These are phyloP conservation scores for Sebastes diploproa DNA, from an alignment of 2,797 vertebrate genomes.

Conservation along the genomic window DNA sequence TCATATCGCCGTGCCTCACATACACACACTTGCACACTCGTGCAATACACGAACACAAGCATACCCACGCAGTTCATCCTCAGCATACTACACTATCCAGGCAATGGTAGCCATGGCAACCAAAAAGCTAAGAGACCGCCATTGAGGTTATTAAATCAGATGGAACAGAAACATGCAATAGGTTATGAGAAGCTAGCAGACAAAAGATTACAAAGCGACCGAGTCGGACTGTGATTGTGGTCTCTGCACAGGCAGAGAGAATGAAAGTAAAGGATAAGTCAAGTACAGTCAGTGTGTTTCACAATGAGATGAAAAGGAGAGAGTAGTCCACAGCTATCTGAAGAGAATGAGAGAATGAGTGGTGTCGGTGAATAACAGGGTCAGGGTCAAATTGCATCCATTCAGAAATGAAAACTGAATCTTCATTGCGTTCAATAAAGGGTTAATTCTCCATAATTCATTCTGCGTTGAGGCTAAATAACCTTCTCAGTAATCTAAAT, in stretches of 20 bases:
- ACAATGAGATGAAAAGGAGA: not conserved
- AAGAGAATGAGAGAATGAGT: not conserved
- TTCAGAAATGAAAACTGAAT: not conserved
- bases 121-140: conserved; percentile 53
- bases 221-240: not conserved
- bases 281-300: not conserved
- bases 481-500: not conserved
- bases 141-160: conserved; percentile 61
- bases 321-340: not conserved
- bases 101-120: conserved; percentile 66
- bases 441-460: not conserved
- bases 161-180: conserved; percentile 24
- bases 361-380: too few species aligned
- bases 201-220: not conserved
- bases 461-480: not conserved
- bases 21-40: not conserved
- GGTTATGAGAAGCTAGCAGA: conserved; percentile 14
- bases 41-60: conserved; percentile 20
- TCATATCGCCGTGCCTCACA: conserved; percentile 27
- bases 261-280: not conserved
- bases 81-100: conserved; percentile 50
- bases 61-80: conserved; percentile 55
- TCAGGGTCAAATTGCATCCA: not conserved
- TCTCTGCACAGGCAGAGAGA: not conserved
- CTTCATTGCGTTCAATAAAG: not conserved